Evolutionary conservation across 2,888 invertebrate genomes (phyloP).

Genomic region (Petrolisthes cinctipes): DNA sequence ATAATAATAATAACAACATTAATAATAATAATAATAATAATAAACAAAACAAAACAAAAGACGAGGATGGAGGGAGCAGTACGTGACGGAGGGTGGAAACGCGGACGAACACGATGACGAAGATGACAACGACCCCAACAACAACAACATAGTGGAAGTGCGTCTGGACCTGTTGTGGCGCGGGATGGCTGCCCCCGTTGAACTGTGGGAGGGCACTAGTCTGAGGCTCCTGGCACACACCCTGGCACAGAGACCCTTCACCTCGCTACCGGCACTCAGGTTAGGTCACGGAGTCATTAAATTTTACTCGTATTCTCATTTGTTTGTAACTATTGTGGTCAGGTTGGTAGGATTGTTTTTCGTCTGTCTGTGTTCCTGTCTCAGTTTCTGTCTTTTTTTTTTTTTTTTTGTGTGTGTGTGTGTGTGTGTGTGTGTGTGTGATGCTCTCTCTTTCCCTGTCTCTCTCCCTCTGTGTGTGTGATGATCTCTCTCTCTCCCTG

Average conservation of each 20-base stretch:
- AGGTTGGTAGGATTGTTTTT: too few species aligned
- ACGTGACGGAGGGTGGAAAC: not conserved
- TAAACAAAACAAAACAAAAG: not conserved
- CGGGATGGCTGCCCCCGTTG: conserved; percentile 43
- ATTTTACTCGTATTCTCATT: too few species aligned
- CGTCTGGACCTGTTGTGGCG: conserved; percentile 64
- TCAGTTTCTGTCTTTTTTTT: too few species aligned
- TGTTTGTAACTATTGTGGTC: too few species aligned
- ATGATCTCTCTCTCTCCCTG: too few species aligned
- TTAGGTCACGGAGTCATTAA: not conserved
- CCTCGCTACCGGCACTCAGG: conserved; percentile 31
- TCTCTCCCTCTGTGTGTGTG: too few species aligned
- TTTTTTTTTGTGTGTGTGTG: too few species aligned
- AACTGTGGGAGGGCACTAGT: conserved; percentile 41
- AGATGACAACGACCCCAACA: not conserved
- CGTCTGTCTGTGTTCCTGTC: too few species aligned
- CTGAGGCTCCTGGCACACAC: conserved; percentile 37
- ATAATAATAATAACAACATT: too few species aligned
- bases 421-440: too few species aligned
- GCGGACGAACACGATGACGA: not conserved
- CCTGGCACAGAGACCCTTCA: conserved; percentile 32
- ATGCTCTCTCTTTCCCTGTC: too few species aligned
- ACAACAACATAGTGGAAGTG: conserved; percentile 24
- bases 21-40: too few species aligned
- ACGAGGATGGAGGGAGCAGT: not conserved